Percentiles rank a stretch among this genome's conserved stretches.
Evolutionary conservation across 2,113 vertebrate species (phyloP).

Genomic region (Chloropsis cyanopogon): DNA sequence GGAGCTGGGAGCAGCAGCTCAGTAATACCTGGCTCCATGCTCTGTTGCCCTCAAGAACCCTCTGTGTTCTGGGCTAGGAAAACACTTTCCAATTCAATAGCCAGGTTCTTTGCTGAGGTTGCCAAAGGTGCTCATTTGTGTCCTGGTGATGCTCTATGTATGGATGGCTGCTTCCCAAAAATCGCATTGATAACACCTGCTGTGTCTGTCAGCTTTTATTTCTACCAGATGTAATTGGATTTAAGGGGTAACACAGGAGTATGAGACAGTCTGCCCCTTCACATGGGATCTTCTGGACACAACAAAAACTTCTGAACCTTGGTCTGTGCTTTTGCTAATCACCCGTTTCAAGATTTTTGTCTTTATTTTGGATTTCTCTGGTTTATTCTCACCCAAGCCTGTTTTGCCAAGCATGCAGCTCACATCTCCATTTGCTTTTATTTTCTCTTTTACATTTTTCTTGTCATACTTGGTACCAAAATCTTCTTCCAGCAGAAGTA

Average conservation of each 20-base stretch:
- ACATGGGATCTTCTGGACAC: neutral
- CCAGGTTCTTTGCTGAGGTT: neutral
- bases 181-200: conserved; percentile 1
- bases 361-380: neutral
- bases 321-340: neutral
- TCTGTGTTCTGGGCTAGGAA: neutral
- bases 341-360: neutral
- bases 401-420: neutral
- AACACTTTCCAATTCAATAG: neutral
- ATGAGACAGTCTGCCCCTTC: neutral
- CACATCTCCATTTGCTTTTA: neutral
- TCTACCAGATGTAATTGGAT: conserved; percentile 32
- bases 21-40: neutral
- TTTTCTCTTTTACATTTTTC: neutral
- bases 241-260: neutral
- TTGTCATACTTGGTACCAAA: neutral
- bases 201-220: conserved; percentile 31
- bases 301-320: neutral
- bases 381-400: neutral
- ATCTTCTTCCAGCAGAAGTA: neutral
- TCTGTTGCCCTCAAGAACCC: neutral
- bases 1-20: neutral
- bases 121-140: conserved; percentile 34
- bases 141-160: neutral
- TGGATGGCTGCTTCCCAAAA: conserved; percentile 33